Base-by-base conservation (phyloP, 2,888 invertebrate genomes). In the Drepanosiphum platanoidis region DNA sequence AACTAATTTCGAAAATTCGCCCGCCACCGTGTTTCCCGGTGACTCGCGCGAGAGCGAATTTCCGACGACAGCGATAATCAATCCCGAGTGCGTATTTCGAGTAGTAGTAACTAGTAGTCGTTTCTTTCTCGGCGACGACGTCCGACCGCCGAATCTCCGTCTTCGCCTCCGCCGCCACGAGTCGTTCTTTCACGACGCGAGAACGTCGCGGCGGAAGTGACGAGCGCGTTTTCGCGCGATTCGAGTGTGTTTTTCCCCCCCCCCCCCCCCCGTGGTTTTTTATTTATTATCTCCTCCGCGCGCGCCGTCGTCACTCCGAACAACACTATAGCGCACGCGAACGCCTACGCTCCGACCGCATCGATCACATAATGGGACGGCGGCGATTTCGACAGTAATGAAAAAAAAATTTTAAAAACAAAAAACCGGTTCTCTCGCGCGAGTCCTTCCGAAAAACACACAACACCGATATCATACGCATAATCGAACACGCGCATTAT, bases 1-100 rank as follows among this genome's bases (percentile, higher is more conserved):
- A 68, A 84, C 75, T 70, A 70, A 68, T 77, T 77, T 77, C n/a
- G 68, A 52, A 68, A 68, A 77, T 75, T 77, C 46, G 83, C 52
- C 66, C 46, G 83, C 52, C 66, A 64, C 64, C 82, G 42, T 42
- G 30, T 61, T 61, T 81, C 82, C 81, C 70, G 72, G n/a, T 27
- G 42, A n/a, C n/a, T n/a, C 32, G 27, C 71, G 18, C 22, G 30
- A 22, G 39, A 18, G 34, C 27, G 70, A 61, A 82, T 72, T 82
- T 72, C 58, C 66, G 64, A 72, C 61, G 64, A 42, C 68, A 9
- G 15, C 30, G 78, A 18, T 7, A 64, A 81, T 82, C 72, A 72
- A 82, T 82, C 72, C 42, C 42, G n/a, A 3, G 66, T n/a, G 70
- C n/a, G n/a, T n/a, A n/a, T n/a, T n/a, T n/a, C n/a, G n/a, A n/a